Base-by-base conservation (phyloP, 2,888 invertebrate genomes). In the Hemithea aestivaria region DNA sequence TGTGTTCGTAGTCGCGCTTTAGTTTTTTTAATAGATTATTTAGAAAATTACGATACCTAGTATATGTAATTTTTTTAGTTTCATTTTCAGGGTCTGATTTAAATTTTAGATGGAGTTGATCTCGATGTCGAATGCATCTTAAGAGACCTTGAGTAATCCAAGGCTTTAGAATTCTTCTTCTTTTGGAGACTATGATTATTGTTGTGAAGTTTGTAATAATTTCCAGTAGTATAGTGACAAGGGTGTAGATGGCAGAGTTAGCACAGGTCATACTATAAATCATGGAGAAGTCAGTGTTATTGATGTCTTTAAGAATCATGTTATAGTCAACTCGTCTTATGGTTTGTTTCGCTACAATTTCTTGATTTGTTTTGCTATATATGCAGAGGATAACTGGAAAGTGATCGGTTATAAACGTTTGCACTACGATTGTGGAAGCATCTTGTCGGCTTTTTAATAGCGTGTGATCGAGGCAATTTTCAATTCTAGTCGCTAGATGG, bases 1-100 rank as follows among this genome's bases (percentile, higher is more conserved):
- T 10, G n/a, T 34, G 16, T 34, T 56, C 53, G 8, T 42, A 46
- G 1, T 36, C 25, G 5, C 16, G 20, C 38, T 58, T 56, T 0
- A 48, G 10, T 31, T 38, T 48, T 27, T 53, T 54, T 5, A 58
- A 25, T 0, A 56, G 12, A 2, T 37, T 37, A 11, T 48, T 56
- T 8, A 49, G 48, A 12, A 48, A 57, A 10, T 48, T 56, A 10
- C 52, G 43, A 20, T 59, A 59, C 7, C 54, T 20, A 6, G 10
- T 45, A 12, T 51, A 59, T 1, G 45, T 41, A 5, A 31, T 33
- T 27, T 42, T 35, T 5, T 41, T 5, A 8, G 23, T 24, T 2
- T 4, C 1, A 27, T 56, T 40, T 8, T 38, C 24, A 1, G 49
- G 50, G 5, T 29, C 2, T 22, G 29, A 25, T 11, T 31, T 47